Evolutionary conservation across 2,888 invertebrate genomes (phyloP).

Genomic region (Aquatica leii): DNA sequence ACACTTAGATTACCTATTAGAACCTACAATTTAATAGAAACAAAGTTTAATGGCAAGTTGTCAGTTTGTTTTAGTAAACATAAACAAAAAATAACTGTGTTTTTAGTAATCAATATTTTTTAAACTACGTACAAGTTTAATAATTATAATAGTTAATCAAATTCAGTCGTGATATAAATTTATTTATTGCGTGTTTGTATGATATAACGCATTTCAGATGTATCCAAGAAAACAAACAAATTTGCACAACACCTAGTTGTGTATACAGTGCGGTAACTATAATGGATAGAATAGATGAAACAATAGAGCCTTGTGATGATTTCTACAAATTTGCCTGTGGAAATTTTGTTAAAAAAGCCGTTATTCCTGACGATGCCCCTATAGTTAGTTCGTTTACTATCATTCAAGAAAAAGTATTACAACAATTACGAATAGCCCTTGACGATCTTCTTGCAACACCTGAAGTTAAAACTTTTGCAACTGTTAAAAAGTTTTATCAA

Average conservation of each 20-base stretch:
- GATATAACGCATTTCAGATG: too few relatives aligned
- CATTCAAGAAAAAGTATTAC: constrained; percentile 12
- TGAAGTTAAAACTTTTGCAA: constrained; percentile 11
- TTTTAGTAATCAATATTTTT: too few relatives aligned
- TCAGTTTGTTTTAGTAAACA: too few relatives aligned
- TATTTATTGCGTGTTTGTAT: too few relatives aligned
- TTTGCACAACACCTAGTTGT: constrained; percentile 70
- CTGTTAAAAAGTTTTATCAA: constrained; percentile 51
- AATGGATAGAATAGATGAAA: constrained; percentile 70
- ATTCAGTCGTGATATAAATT: too few relatives aligned
- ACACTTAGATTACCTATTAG: too few relatives aligned
- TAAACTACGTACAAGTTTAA: too few relatives aligned
- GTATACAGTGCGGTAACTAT: constrained; percentile 76
- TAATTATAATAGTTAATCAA: too few relatives aligned
- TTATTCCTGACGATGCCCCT: constrained; percentile 19
- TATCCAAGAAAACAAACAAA: constrained; percentile 62
- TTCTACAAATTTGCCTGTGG: constrained; percentile 32
- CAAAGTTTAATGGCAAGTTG: too few relatives aligned
- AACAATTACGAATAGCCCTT: constrained; percentile 14
- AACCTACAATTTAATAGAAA: too few relatives aligned
- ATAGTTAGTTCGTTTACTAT: constrained; percentile 13
- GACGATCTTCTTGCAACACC: constrained; percentile 13
- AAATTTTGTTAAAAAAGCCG: constrained; percentile 9
- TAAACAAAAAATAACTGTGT: too few relatives aligned
- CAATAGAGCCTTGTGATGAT: constrained; percentile 71